Percentiles rank a stretch among this genome's conserved stretches.
phyloP scores from a whole-genome alignment of 92 coral and sea anemone genomes.

The Phymanthus crucifer region DNA sequence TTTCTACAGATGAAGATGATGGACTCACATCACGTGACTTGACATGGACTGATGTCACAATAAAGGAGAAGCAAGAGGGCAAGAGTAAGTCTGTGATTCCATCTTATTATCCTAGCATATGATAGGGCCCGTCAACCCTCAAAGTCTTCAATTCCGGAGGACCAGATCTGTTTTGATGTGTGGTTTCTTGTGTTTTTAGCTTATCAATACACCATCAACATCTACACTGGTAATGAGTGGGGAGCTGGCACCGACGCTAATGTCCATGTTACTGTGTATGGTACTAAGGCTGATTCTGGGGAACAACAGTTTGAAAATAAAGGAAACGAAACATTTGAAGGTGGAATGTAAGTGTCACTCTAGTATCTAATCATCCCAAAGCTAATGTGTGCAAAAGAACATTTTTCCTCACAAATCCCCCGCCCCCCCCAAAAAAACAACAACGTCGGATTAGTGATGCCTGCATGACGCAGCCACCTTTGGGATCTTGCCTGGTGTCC shows the following conservation, averaged over 20 bases:
- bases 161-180: neutral
- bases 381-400: too few species aligned
- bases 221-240: constrained; percentile 66
- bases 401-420: too few species aligned
- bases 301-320: constrained; percentile 54
- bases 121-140: neutral
- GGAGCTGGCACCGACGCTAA: constrained; percentile 81
- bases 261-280: constrained; percentile 67
- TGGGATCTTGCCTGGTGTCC: too few species aligned
- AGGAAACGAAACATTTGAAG: constrained; percentile 53
- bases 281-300: constrained; percentile 66
- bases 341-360: constrained; percentile 30
- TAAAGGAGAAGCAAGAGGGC: constrained; percentile 25
- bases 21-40: constrained; percentile 59
- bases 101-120: too few species aligned
- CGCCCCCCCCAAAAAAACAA: too few species aligned
- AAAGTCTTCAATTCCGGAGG: neutral
- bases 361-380: neutral
- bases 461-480: too few species aligned
- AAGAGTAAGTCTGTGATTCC: constrained; percentile 1
- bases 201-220: constrained; percentile 46
- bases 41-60: constrained; percentile 14
- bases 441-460: too few species aligned
- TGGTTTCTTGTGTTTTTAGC: neutral
- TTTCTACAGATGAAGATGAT: constrained; percentile 69